Conservation (phyloP, 2,797 vertebrate genomes). For the Synanceia verrucosa region DNA sequence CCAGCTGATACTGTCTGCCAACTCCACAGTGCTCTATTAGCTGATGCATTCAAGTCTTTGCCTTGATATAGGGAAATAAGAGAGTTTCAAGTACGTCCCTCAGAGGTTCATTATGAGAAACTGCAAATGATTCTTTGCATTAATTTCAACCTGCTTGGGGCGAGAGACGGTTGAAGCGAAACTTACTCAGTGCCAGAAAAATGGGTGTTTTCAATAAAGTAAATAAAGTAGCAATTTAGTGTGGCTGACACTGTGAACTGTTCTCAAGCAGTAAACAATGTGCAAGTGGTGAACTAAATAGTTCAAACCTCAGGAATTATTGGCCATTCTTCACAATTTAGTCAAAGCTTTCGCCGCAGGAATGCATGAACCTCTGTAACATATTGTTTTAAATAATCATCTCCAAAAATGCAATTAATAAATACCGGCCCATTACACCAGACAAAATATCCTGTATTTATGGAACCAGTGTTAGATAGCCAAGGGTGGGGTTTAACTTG, state of each 20-base stretch:
- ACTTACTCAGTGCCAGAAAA: constrained; percentile 6
- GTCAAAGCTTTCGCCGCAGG: constrained; percentile 37
- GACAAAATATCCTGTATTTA: constrained; percentile 64
- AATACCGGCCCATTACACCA: constrained; percentile 36
- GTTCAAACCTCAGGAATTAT: constrained; percentile 29
- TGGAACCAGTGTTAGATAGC: constrained; percentile 47
- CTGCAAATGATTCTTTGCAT: constrained; percentile 10
- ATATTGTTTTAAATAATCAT: constrained; percentile 54
- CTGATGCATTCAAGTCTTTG: constrained; percentile 21
- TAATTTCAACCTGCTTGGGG: constrained; percentile 15
- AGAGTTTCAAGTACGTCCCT: constrained; percentile 14
- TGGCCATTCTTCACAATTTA: constrained; percentile 20
- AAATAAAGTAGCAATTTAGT: neutral
- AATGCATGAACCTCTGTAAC: constrained; percentile 43
- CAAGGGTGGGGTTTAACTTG: constrained; percentile 45
- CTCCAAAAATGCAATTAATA: constrained; percentile 56
- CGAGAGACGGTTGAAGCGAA: neutral
- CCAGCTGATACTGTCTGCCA: constrained; percentile 50
- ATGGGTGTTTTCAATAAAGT: constrained; percentile 1
- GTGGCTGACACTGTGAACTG: neutral
- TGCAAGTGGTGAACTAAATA: constrained; percentile 2
- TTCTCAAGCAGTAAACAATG: constrained; percentile 25
- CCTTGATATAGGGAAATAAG: constrained; percentile 37
- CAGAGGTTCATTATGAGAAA: constrained; percentile 25
- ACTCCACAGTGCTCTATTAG: constrained; percentile 41